Conservation (phyloP, 2,797 vertebrate species). For the Ctenopoma multispine region DNA sequence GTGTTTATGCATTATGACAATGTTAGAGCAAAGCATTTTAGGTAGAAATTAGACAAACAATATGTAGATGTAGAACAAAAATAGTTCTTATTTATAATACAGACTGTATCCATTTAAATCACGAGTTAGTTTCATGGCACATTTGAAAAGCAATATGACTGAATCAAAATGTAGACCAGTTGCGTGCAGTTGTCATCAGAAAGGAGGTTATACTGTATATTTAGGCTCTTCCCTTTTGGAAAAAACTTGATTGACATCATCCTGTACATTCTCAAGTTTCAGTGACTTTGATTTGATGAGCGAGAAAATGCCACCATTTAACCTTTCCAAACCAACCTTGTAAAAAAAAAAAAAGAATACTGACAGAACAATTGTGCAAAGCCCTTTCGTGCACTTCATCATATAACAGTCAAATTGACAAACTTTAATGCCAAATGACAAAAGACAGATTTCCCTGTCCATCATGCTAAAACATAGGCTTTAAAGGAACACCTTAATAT, state of each 20-base stretch:
- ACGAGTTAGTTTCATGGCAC: constrained; percentile 47
- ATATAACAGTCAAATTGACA: constrained; percentile 63
- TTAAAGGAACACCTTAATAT: neutral
- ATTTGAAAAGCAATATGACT: constrained; percentile 37
- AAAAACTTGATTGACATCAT: constrained; percentile 65
- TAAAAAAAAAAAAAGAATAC: neutral
- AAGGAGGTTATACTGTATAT: constrained; percentile 36
- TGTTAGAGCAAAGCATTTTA: constrained; percentile 50
- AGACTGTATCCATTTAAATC: constrained; percentile 27
- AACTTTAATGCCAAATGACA: neutral
- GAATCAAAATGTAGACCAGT: constrained; percentile 20
- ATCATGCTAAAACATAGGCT: neutral
- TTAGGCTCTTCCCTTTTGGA: constrained; percentile 29
- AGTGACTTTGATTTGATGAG: constrained; percentile 34
- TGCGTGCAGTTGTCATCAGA: constrained; percentile 18
- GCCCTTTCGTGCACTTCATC: constrained; percentile 57
- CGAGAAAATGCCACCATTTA: constrained; percentile 19
- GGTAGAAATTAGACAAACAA: constrained; percentile 25
- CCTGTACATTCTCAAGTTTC: constrained; percentile 66
- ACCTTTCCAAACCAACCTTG: constrained; percentile 26
- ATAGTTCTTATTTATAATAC: constrained; percentile 25
- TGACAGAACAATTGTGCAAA: constrained; percentile 43
- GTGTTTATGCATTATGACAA: constrained; percentile 37
- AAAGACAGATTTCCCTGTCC: neutral
- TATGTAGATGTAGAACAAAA: constrained; percentile 31